Conservation (phyloP, 2,113 vertebrate genomes). For the Lepus americanus region DNA sequence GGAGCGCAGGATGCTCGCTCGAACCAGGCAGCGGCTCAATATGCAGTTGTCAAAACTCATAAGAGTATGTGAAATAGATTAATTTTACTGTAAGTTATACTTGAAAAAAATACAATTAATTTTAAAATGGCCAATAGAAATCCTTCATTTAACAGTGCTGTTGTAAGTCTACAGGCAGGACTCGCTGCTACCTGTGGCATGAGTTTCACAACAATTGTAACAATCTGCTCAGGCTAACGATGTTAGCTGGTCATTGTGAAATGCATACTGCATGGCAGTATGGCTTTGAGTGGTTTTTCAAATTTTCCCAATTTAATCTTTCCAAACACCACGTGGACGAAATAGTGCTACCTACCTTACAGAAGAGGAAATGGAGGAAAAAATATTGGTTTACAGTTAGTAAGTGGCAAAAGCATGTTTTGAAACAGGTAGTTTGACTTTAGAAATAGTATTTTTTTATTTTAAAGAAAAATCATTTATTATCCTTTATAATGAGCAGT, state of each 20-base stretch:
- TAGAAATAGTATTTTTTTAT: background rate
- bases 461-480: no score
- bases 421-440: background rate
- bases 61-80: background rate
- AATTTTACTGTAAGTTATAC: background rate
- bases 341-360: background rate
- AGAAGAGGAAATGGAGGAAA: background rate
- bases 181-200: background rate
- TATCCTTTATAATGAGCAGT: no score
- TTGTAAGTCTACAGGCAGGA: background rate
- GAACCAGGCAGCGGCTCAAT: background rate
- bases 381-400: background rate
- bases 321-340: background rate
- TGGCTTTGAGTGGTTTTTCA: background rate
- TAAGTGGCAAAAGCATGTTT: background rate
- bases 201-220: background rate
- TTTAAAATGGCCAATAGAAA: conserved; percentile 36
- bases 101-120: background rate
- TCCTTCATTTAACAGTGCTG: background rate
- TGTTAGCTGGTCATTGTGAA: background rate
- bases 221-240: background rate
- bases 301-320: background rate
- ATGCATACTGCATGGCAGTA: background rate
- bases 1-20: fast-evolving
- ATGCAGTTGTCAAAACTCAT: background rate